Percentiles rank a stretch among this genome's conserved stretches.
phyloP scores from a whole-genome alignment of 1,140 invertebrate genomes.

The Choristoneura fumiferana region DNA sequence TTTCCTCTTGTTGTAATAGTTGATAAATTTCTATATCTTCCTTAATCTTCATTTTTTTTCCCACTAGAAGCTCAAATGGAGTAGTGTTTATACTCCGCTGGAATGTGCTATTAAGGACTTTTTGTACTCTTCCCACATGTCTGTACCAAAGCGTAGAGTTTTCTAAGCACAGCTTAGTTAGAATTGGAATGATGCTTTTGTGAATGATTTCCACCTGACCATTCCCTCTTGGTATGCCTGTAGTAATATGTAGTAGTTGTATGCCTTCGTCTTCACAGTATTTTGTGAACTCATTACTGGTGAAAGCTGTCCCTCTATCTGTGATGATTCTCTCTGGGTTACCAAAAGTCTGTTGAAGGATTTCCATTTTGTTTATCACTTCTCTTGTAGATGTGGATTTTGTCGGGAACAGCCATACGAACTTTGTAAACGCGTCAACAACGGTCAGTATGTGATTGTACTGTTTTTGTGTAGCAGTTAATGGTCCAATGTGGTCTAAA shows the following conservation, averaged over 20 bases:
- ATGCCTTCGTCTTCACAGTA: conserved; percentile 27
- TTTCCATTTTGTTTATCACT: conserved; percentile 37
- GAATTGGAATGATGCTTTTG: conserved; percentile 23
- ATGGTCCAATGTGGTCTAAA: conserved; percentile 59
- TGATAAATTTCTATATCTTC: too few relatives aligned
- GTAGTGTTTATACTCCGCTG: too few relatives aligned
- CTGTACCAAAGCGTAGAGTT: conserved; percentile 24
- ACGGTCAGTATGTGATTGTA: conserved; percentile 63
- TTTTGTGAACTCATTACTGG: conserved; percentile 27
- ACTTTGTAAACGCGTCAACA: conserved; percentile 64
- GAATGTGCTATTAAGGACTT: too few relatives aligned
- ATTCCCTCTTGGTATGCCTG: conserved; percentile 31
- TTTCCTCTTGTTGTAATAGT: too few relatives aligned
- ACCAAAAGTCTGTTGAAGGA: conserved; percentile 37
- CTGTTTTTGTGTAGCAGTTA: conserved; percentile 48
- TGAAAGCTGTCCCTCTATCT: conserved; percentile 31
- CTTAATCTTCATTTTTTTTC: too few relatives aligned
- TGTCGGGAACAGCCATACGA: conserved; percentile 53
- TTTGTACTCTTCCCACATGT: background rate
- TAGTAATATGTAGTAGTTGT: conserved; percentile 25
- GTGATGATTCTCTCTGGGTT: conserved; percentile 30
- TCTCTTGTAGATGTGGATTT: conserved; percentile 44
- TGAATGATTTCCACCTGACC: conserved; percentile 38
- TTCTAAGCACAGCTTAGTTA: conserved; percentile 24
- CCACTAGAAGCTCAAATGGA: too few relatives aligned